Percentiles rank a stretch among this genome's conserved stretches.
Evolutionary conservation across 2,888 invertebrate genomes (phyloP).

Genomic region (Idaea straminata): DNA sequence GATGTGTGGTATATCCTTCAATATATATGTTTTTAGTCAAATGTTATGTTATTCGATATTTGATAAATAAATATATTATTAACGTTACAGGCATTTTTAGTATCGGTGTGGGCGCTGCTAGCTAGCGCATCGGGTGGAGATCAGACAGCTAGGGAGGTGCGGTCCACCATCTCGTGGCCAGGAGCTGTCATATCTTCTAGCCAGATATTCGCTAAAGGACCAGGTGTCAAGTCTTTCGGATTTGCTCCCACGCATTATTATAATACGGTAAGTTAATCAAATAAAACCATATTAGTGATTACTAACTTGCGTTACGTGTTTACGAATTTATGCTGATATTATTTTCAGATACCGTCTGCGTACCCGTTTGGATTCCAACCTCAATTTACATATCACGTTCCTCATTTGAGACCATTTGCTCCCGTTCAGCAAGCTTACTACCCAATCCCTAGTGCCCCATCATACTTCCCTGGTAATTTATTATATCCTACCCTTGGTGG

Average conservation of each 20-base stretch:
- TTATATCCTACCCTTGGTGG: constrained; percentile 45
- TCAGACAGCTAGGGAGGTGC: background rate
- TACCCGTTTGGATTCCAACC: constrained; percentile 48
- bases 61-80: too few relatives aligned
- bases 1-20: too few relatives aligned
- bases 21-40: too few relatives aligned
- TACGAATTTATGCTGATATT: background rate
- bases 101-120: background rate
- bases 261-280: background rate
- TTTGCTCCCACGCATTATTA: background rate
- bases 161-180: background rate
- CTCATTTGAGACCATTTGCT: constrained; percentile 43
- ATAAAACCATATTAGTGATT: background rate
- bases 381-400: constrained; percentile 52
- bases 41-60: too few relatives aligned
- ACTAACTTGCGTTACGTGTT: background rate
- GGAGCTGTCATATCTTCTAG: background rate
- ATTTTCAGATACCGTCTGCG: constrained; percentile 51
- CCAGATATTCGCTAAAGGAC: background rate
- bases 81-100: background rate
- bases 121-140: background rate
- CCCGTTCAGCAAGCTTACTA: constrained; percentile 49
- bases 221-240: background rate
- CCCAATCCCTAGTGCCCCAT: constrained; percentile 40
- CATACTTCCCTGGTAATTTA: constrained; percentile 49